Evolutionary conservation across 1,140 invertebrate species (phyloP), one percentile per base, ranked within the genome.

Genomic region (Neuroterus valhalla): DNA sequence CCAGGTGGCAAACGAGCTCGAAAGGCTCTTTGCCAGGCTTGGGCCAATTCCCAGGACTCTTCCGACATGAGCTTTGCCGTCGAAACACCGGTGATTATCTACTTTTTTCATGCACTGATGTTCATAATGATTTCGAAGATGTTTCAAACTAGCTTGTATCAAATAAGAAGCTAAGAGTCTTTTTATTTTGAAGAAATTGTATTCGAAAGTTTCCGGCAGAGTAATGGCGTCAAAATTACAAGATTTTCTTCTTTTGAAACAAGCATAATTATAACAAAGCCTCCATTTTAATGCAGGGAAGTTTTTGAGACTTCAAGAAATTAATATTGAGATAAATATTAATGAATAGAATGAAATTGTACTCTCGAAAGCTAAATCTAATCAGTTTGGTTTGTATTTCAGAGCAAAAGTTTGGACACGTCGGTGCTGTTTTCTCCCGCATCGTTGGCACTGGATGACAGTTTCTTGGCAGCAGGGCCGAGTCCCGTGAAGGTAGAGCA

Each of bases 381-480:
- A 70, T 55, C 19, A 71, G 14, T 66, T 43, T 43, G 43, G 31
- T 70, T 79, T 78, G 72, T 71, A 66, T 92, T 92, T 3, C 91
- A 96, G 93, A 97, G 96, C 87, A 97, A 97, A 91, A 96, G 95
- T 66, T 88, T 97, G 84, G 93, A 96, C 81, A 93, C 93, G 38
- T 96, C 95, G 8, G 93, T 95, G 14, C 88, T 96, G 74, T 97
- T 97, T 83, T 97, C 96, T 1, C 96, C 96, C 2, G 94, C 96
- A 12, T 96, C 95, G 4, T 96, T 97, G 82, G 91, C 93, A 15
- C 89, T 93, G 74, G 93, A 93, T 48, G 78, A 88, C 78, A 90
- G 87, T 82, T 90, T 90, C 66, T 78, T 90, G 70, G 81, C 87
- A 44, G 84, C 86, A 72, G 88, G 87, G 68, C 85, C 88, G 44